Conservation (phyloP, 2,888 invertebrate species). For the Theretra japonica region DNA sequence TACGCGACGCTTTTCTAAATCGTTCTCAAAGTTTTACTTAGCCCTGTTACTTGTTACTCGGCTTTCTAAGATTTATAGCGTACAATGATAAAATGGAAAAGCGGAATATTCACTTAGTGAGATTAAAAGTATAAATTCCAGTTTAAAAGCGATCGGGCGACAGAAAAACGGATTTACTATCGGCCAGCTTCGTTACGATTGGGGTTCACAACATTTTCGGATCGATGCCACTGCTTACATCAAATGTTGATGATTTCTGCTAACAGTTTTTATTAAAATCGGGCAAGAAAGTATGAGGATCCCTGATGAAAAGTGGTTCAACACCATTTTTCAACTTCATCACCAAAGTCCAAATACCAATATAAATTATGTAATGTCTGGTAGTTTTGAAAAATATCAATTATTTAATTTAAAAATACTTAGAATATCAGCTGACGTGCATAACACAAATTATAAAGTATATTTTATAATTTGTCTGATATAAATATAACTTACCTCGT, state of each 20-base stretch:
- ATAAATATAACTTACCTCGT: too few species aligned
- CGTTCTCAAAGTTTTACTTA: background rate
- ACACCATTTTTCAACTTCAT: too few species aligned
- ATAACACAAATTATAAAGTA: too few species aligned
- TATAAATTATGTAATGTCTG: too few species aligned
- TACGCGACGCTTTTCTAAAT: background rate
- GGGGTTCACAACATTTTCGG: background rate
- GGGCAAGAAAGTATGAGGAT: too few species aligned
- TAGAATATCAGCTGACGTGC: too few species aligned
- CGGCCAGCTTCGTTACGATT: background rate
- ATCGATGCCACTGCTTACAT: background rate
- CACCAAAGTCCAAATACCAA: too few species aligned
- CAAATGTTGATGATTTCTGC: background rate
- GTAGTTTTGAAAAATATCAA: too few species aligned
- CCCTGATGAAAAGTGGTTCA: too few species aligned
- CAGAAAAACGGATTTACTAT: slow-evolving; percentile 12
- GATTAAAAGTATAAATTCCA: slow-evolving; percentile 24
- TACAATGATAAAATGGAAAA: slow-evolving; percentile 22
- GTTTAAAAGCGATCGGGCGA: slow-evolving; percentile 11
- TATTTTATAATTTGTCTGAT: too few species aligned
- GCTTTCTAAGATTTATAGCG: slow-evolving; percentile 25
- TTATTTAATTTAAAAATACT: too few species aligned
- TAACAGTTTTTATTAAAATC: too few species aligned
- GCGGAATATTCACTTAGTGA: slow-evolving; percentile 25
- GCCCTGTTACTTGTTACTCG: background rate